A percentile compares a stretch with the other conserved stretches of the same genome.
Conservation (phyloP, 2,888 invertebrate genomes). For the Hyppa rectilinea region DNA sequence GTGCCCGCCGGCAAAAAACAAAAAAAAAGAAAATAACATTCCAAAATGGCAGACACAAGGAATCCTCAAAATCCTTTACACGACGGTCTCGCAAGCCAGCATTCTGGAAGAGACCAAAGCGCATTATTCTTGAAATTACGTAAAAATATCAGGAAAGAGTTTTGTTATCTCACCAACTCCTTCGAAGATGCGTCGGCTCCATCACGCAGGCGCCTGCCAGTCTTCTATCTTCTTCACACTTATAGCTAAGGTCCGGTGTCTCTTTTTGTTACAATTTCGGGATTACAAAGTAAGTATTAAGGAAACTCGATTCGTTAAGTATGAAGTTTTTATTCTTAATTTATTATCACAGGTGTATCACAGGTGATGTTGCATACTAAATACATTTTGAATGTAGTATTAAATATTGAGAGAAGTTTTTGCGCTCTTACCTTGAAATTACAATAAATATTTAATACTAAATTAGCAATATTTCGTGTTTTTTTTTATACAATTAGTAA, state of each 20-base stretch:
- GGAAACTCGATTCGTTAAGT: conserved; percentile 63
- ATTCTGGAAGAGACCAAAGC: conserved; percentile 88
- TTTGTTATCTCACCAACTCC: conserved; percentile 72
- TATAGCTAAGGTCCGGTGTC: conserved; percentile 60
- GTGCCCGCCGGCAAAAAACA: conserved; percentile 62
- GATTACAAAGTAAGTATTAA: conserved; percentile 62
- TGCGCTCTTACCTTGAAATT: conserved; percentile 25
- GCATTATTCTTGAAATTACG: conserved; percentile 78
- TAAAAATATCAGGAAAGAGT: conserved; percentile 57
- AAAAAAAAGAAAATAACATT: conserved; percentile 36
- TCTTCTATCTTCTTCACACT: conserved; percentile 66
- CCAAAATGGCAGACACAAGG: conserved; percentile 61
- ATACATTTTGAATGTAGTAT: conserved; percentile 23
- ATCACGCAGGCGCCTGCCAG: conserved; percentile 9
- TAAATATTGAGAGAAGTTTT: conserved; percentile 15
- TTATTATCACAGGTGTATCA: conserved; percentile 69
- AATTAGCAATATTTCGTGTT: neutral
- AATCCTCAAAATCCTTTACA: conserved; percentile 62
- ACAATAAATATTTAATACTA: conserved; percentile 32
- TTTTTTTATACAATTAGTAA: conserved; percentile 25
- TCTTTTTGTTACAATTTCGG: conserved; percentile 50
- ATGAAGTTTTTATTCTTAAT: conserved; percentile 54
- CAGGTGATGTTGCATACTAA: conserved; percentile 51
- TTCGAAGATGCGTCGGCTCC: conserved; percentile 64
- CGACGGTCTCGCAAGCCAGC: conserved; percentile 55